Conservation (phyloP, 2,113 vertebrate genomes). For the Psophia crepitans region DNA sequence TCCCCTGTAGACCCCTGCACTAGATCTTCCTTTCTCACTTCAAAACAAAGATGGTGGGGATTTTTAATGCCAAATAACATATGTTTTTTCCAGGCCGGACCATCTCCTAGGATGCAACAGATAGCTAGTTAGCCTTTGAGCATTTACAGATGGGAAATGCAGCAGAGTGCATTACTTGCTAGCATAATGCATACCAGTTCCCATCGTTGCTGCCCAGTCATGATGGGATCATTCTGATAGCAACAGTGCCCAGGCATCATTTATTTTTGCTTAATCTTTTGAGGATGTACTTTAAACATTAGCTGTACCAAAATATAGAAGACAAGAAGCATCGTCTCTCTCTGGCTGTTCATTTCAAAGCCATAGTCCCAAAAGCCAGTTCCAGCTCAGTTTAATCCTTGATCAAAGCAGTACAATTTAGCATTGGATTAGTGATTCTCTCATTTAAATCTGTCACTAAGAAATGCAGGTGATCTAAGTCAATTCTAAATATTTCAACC, state of each 20-base stretch:
- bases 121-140: not conserved
- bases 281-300: not conserved
- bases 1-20: not conserved
- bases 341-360: not conserved
- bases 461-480: constrained; percentile 31
- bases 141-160: not conserved
- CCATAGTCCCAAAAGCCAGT: constrained; percentile 5
- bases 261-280: not conserved
- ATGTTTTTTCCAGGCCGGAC: not conserved
- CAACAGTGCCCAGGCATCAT: not conserved
- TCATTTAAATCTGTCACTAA: constrained; percentile 38
- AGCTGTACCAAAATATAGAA: not conserved
- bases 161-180: not conserved
- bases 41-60: not conserved
- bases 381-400: constrained; percentile 60
- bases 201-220: not conserved
- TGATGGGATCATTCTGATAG: not conserved
- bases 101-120: not conserved
- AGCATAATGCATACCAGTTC: not conserved
- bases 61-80: not conserved
- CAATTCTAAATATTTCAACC: not conserved
- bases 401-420: constrained; percentile 64
- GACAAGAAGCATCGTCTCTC: not conserved
- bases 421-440: constrained; percentile 41
- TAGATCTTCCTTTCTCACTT: not conserved